Conservation (phyloP, 64 coral and sea anemone species). For the Pocillopora verrucosa region DNA sequence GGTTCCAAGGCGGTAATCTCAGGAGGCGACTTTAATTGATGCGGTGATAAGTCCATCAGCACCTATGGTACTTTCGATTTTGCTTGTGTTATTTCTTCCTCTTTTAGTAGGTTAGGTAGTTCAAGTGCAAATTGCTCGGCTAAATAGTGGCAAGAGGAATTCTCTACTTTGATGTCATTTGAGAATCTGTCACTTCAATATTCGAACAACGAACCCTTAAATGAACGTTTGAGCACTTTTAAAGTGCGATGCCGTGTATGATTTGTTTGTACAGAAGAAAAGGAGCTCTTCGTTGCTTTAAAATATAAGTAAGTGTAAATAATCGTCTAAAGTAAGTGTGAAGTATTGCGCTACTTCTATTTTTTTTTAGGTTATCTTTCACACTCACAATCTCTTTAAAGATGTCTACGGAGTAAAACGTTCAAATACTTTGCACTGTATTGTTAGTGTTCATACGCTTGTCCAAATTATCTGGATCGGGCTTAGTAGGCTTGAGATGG, state of each 20-base stretch:
- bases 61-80: slow-evolving; percentile 1
- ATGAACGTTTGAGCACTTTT: slow-evolving; percentile 40
- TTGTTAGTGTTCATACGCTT: not conserved
- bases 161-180: slow-evolving; percentile 37
- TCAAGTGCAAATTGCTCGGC: slow-evolving; percentile 33
- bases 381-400: too few species aligned
- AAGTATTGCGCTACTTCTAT: not conserved
- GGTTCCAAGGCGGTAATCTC: not conserved
- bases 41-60: not conserved
- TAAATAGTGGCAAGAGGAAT: not conserved
- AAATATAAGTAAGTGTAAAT: slow-evolving; percentile 15
- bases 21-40: not conserved
- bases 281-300: slow-evolving; percentile 1
- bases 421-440: not conserved
- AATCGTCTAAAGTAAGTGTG: slow-evolving; percentile 22
- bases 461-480: not conserved
- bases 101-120: not conserved
- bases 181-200: slow-evolving; percentile 35
- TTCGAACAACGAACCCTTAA: not conserved
- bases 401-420: slow-evolving; percentile 4
- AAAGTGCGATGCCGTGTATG: slow-evolving; percentile 40
- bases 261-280: slow-evolving; percentile 43
- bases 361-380: not conserved
- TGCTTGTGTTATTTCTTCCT: slow-evolving; percentile 8
- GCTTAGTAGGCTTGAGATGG: not conserved